Evolutionary conservation across 2,888 invertebrate species (phyloP).

Genomic region (Drosophila kambysellisi): DNA sequence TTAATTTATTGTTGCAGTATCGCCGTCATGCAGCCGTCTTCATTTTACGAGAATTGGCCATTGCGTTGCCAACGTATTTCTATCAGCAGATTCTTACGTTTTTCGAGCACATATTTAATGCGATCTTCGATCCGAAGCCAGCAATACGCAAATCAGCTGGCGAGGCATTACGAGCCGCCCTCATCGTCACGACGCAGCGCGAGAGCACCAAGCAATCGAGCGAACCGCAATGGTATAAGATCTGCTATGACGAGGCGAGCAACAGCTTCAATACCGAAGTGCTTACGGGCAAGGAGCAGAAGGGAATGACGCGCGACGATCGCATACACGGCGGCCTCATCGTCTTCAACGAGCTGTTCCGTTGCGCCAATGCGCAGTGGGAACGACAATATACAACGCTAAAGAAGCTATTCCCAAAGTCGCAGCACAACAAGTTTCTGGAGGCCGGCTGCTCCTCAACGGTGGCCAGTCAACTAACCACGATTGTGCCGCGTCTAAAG

Average conservation of each 20-base stretch:
- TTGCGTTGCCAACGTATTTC: slow-evolving; percentile 98
- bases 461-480: slow-evolving; percentile 72
- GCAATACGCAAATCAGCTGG: slow-evolving; percentile 96
- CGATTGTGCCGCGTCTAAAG: slow-evolving; percentile 85
- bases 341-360: slow-evolving; percentile 96
- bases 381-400: slow-evolving; percentile 92
- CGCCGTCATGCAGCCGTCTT: slow-evolving; percentile 96
- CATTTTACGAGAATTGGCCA: slow-evolving; percentile 96
- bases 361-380: slow-evolving; percentile 95
- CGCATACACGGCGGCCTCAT: slow-evolving; percentile 96
- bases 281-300: slow-evolving; percentile 87
- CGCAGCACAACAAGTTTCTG: slow-evolving; percentile 74
- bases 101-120: slow-evolving; percentile 96
- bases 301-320: slow-evolving; percentile 94
- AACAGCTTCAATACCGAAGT: slow-evolving; percentile 90
- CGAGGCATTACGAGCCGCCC: slow-evolving; percentile 96
- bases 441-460: slow-evolving; percentile 58
- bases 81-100: slow-evolving; percentile 97
- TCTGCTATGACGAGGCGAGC: slow-evolving; percentile 96
- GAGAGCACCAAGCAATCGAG: slow-evolving; percentile 97
- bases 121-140: slow-evolving; percentile 95
- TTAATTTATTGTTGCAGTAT: slow-evolving; percentile 85
- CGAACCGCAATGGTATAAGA: slow-evolving; percentile 95
- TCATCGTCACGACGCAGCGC: slow-evolving; percentile 97
- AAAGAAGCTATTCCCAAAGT: slow-evolving; percentile 87